Percentiles rank a stretch among this genome's conserved stretches.
These are phyloP conservation scores for Nymphalis c-album DNA, from an alignment of 2,888 invertebrate genomes.

Conservation along the genomic window DNA sequence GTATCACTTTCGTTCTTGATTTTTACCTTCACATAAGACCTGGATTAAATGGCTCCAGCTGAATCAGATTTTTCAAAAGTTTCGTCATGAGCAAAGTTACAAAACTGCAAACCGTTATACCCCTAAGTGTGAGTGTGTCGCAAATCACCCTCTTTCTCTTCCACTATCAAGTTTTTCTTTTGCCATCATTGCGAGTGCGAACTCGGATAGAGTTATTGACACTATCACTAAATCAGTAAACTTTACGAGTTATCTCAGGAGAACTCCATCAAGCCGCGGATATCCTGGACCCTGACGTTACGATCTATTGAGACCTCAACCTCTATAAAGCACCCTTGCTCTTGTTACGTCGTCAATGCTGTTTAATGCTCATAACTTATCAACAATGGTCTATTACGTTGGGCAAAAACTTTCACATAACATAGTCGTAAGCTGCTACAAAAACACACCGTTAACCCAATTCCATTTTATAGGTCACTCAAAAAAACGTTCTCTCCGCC, in stretches of 20 bases:
- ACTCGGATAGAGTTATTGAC: conserved; percentile 39
- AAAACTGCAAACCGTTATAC: conserved; percentile 41
- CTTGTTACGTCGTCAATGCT: conserved; percentile 45
- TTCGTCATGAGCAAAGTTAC: conserved; percentile 34
- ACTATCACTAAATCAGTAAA: conserved; percentile 50
- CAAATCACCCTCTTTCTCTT: conserved; percentile 38
- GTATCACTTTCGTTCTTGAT: conserved; percentile 13
- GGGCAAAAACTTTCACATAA: conserved; percentile 49
- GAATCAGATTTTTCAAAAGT: conserved; percentile 30
- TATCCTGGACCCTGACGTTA: conserved; percentile 46
- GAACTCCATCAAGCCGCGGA: conserved; percentile 52
- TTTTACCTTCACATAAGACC: conserved; percentile 20
- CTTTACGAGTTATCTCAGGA: conserved; percentile 49
- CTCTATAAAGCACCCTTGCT: conserved; percentile 40
- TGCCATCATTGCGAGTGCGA: conserved; percentile 37
- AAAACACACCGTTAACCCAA: conserved; percentile 65
- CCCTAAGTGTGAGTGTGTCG: conserved; percentile 31
- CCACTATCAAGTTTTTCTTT: conserved; percentile 37
- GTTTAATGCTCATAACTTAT: conserved; percentile 63
- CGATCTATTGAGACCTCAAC: conserved; percentile 42
- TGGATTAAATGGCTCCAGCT: conserved; percentile 28
- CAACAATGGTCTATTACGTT: conserved; percentile 61
- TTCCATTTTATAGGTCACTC: conserved; percentile 45
- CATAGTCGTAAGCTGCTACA: conserved; percentile 46
- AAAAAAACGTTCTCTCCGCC: conserved; percentile 34